A percentile compares a stretch with the other conserved stretches of the same genome.
phyloP scores from a whole-genome alignment of 2,888 invertebrate genomes.

The Netelia melanura region DNA sequence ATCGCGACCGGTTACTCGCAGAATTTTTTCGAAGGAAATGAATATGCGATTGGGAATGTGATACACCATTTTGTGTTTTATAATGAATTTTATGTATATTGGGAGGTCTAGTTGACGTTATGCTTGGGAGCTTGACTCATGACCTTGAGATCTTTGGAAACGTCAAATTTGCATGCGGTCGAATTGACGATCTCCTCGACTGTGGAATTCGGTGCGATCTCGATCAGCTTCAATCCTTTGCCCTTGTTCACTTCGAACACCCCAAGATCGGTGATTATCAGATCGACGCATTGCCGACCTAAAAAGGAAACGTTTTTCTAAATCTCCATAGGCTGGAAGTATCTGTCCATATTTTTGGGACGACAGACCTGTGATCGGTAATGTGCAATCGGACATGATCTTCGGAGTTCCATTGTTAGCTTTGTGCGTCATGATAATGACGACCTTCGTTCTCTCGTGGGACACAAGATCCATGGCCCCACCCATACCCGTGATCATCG shows the following conservation, averaged over 20 bases:
- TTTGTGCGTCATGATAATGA: constrained; percentile 98
- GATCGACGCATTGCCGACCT: constrained; percentile 92
- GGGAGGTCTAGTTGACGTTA: constrained; percentile 29
- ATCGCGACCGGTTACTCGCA: neutral
- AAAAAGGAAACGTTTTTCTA: constrained; percentile 3
- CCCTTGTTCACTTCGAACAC: constrained; percentile 96
- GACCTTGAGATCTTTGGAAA: constrained; percentile 91
- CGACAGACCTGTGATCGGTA: constrained; percentile 95
- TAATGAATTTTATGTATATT: neutral
- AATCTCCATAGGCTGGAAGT: neutral
- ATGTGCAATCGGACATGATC: constrained; percentile 93
- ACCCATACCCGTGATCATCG: constrained; percentile 99
- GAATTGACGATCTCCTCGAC: constrained; percentile 93
- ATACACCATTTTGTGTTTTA: neutral
- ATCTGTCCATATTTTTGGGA: neutral
- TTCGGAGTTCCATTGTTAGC: constrained; percentile 97
- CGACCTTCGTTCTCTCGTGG: constrained; percentile 95
- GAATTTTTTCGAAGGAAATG: neutral
- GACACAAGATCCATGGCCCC: constrained; percentile 99
- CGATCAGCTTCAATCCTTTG: constrained; percentile 92
- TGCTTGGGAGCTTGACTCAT: constrained; percentile 89
- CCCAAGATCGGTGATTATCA: constrained; percentile 98
- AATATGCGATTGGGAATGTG: neutral
- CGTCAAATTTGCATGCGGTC: constrained; percentile 95
- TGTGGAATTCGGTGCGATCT: constrained; percentile 94